Percentiles rank a stretch among this genome's conserved stretches.
phyloP scores from a whole-genome alignment of 2,113 vertebrate species.

The Pampusana beccarii region DNA sequence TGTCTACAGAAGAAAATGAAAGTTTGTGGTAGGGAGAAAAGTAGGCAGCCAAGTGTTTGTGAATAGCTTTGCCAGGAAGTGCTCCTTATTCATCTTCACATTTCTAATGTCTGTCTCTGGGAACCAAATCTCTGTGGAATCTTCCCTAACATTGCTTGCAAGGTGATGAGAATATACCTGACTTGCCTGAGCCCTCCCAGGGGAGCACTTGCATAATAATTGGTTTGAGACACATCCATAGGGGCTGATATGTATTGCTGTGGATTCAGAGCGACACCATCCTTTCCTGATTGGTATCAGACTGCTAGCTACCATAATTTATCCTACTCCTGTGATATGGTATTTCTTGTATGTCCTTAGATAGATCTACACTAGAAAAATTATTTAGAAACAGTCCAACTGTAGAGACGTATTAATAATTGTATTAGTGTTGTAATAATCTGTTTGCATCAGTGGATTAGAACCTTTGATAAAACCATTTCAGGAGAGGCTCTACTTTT shows the following conservation, averaged over 20 bases:
- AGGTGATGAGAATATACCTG: background rate
- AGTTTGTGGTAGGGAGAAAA: background rate
- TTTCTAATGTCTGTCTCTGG: background rate
- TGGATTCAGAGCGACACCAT: background rate
- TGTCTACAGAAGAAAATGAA: background rate
- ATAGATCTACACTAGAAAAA: no score
- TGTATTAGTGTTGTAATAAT: background rate
- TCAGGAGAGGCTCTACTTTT: background rate
- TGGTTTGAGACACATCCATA: background rate
- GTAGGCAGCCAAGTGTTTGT: background rate
- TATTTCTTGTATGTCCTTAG: background rate
- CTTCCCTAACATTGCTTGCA: background rate
- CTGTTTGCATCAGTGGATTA: background rate
- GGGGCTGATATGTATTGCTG: fast-evolving
- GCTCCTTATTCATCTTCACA: background rate
- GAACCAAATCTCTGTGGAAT: background rate
- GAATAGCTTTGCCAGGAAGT: background rate
- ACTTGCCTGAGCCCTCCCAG: background rate
- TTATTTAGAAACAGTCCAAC: no score
- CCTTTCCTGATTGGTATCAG: background rate
- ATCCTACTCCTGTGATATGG: background rate
- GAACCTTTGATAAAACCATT: background rate
- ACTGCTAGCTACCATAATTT: background rate
- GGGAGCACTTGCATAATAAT: background rate
- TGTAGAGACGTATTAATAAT: no score